Base-by-base conservation (phyloP, 2,888 invertebrate species). In the Crematogaster levior region DNA sequence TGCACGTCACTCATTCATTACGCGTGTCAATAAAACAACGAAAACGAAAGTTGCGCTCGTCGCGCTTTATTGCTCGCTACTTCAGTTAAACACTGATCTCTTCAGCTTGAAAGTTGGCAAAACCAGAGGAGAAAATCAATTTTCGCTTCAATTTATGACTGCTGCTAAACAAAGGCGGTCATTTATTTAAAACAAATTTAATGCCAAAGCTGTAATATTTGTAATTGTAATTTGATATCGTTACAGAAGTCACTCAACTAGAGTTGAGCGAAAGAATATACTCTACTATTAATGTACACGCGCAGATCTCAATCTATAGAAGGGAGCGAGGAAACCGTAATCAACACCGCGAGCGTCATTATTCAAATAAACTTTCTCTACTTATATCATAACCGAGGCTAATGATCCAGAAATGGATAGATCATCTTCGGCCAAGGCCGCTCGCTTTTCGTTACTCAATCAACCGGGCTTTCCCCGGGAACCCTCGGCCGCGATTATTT, bases 1-100 rank as follows among this genome's bases (percentile, higher is more conserved):
- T 7, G 48, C 30, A 61, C 73, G 30, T 48, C 30, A 21, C 65
- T 65, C 43, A 37, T 65, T 65, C 65, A 40, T 70, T 56, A 70
- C 27, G 72, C 51, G 43, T 40, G 43, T 12, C 53, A 70, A 77
- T 77, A 43, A 77, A 30, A 70, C 70, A 15, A 75, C 77, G 77
- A 77, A 53, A 68, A 77, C 21, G 75, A 77, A 77, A 77, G 77
- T 77, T 15, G 48, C 37, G 37, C 61, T 61, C 46, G 61, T 73
- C 75, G 65, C 48, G 63, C 34, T 63, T 74, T 74, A 63, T 51
- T 51, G 51, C 51, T 37, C 65, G 51, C 37, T n/a, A 51, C 37
- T 51, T 15, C 48, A 48, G 10, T 63, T 27, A 53, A 10, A 66
- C 75, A 21, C 30, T 1, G 27, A 77, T 24, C 75, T 40, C 40